phyloP scores from a whole-genome alignment of 2,888 invertebrate species.

The Caenorhabditis wallacei region DNA sequence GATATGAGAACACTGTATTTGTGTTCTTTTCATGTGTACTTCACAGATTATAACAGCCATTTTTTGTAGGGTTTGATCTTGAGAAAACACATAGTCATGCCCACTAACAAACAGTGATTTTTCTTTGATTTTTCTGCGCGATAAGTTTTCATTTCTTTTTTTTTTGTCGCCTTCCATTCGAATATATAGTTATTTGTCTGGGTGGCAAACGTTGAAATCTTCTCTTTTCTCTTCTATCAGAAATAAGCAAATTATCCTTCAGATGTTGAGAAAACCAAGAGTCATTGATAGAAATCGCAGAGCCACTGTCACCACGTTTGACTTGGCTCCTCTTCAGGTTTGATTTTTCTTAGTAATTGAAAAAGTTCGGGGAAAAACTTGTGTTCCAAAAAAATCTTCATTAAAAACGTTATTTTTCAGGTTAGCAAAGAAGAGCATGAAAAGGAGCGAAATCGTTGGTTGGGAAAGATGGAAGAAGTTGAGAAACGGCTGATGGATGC shows the following conservation, averaged over 20 bases:
- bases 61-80: conserved; percentile 41
- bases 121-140: conserved; percentile 42
- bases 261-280: conserved; percentile 38
- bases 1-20: conserved; percentile 18
- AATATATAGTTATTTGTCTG: conserved; percentile 14
- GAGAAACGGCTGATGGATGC: conserved; percentile 76
- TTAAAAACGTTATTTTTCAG: conserved; percentile 44
- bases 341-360: no score
- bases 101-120: conserved; percentile 52
- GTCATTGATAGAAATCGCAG: conserved; percentile 64
- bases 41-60: conserved; percentile 43
- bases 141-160: conserved; percentile 42
- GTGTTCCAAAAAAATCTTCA: no score
- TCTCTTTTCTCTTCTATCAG: neutral
- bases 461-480: conserved; percentile 79
- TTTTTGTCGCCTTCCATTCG: conserved; percentile 26
- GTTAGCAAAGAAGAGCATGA: conserved; percentile 82
- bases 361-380: neutral
- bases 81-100: conserved; percentile 50
- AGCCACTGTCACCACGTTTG: conserved; percentile 65
- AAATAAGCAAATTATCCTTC: neutral
- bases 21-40: conserved; percentile 42
- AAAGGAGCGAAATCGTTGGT: conserved; percentile 79
- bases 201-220: conserved; percentile 16
- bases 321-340: conserved; percentile 53